These are phyloP conservation scores for Mimachlamys varia DNA, from an alignment of 2,888 invertebrate species.

Conservation along the genomic window DNA sequence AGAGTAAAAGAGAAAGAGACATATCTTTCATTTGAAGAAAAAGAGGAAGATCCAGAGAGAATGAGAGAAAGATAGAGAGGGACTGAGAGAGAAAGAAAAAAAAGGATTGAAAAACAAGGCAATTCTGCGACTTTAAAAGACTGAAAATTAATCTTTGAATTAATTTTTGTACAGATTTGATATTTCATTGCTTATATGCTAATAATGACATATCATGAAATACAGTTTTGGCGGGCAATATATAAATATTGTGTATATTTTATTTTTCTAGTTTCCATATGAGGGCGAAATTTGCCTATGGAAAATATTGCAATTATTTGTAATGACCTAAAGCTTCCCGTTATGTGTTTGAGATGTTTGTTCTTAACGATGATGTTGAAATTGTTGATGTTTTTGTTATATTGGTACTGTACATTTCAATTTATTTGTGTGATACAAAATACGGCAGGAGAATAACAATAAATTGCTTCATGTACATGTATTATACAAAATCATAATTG, in stretches of 20 bases:
- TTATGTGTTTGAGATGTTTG: neutral
- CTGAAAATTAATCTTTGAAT: neutral
- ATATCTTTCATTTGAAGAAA: neutral
- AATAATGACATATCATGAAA: neutral
- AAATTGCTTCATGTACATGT: neutral
- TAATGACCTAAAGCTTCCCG: neutral
- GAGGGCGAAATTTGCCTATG: neutral
- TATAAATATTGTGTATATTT: neutral
- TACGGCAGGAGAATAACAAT: neutral
- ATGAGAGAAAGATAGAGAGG: neutral
- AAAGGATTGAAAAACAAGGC: neutral
- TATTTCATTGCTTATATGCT: neutral
- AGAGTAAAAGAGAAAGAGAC: neutral
- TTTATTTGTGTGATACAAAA: neutral
- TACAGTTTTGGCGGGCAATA: neutral
- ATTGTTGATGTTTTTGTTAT: constrained; percentile 17
- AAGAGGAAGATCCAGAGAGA: neutral
- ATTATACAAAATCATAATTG: neutral
- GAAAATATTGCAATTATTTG: neutral
- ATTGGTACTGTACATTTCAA: neutral
- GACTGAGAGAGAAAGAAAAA: neutral
- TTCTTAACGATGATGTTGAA: neutral
- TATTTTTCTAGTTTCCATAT: neutral
- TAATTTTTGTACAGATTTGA: neutral
- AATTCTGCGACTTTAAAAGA: neutral